These are phyloP conservation scores for Theretra japonica DNA, from an alignment of 2,888 invertebrate species.

Conservation along the genomic window DNA sequence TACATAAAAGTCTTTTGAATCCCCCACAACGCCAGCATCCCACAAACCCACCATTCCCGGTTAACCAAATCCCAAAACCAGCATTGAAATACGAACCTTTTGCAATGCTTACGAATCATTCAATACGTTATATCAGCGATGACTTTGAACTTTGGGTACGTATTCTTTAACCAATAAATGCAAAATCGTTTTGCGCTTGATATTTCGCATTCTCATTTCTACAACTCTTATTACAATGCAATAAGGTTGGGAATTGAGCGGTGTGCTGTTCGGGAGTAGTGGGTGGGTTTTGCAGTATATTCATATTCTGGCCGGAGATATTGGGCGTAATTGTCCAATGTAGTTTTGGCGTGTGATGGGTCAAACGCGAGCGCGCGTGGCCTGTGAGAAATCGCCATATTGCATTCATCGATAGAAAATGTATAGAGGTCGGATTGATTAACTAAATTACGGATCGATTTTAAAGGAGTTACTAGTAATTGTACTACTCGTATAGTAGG, in stretches of 20 bases:
- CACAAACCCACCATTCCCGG: too few relatives aligned
- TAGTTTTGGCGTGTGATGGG: conserved; percentile 42
- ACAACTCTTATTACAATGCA: not conserved
- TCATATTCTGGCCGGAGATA: conserved; percentile 60
- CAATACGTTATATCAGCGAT: conserved; percentile 58
- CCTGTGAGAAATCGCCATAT: conserved; percentile 28
- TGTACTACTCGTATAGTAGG: too few relatives aligned
- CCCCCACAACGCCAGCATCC: too few relatives aligned
- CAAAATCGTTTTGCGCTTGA: conserved; percentile 31
- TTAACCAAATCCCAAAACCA: not conserved
- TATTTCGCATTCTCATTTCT: conserved; percentile 29
- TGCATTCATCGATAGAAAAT: conserved; percentile 30
- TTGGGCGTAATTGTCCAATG: conserved; percentile 77
- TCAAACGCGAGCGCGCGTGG: conserved; percentile 25
- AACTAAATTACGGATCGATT: not conserved
- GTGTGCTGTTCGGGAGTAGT: conserved; percentile 28
- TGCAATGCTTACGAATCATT: conserved; percentile 40
- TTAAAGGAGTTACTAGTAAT: too few relatives aligned
- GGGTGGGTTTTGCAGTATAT: conserved; percentile 35
- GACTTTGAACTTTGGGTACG: conserved; percentile 70
- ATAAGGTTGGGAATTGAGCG: conserved; percentile 36
- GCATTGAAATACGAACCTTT: conserved; percentile 29
- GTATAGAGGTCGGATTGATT: conserved; percentile 28
- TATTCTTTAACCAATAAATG: conserved; percentile 45
- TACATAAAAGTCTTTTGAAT: too few relatives aligned